Percentiles rank a stretch among this genome's conserved stretches.
These are phyloP conservation scores for Platorchestia sp. DNA, from an alignment of 1,140 invertebrate genomes.

Conservation along the genomic window DNA sequence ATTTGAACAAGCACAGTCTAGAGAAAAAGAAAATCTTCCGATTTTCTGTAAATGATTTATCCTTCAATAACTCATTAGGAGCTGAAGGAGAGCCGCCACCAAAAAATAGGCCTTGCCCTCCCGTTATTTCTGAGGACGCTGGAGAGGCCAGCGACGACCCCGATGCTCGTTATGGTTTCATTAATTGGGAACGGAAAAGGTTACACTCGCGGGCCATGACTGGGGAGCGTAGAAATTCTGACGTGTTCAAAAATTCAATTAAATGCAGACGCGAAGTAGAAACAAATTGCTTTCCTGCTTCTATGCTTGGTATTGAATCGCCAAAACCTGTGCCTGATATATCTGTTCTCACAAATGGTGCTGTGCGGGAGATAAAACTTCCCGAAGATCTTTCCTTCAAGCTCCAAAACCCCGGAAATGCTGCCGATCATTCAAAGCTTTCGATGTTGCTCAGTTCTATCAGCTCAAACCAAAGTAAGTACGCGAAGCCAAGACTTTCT, in stretches of 20 bases:
- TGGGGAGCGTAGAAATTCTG: background rate
- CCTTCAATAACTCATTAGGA: background rate
- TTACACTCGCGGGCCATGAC: background rate
- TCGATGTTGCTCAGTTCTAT: background rate
- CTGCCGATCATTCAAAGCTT: background rate
- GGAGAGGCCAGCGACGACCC: background rate
- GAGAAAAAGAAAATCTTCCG: slow-evolving; percentile 20
- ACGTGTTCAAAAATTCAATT: background rate
- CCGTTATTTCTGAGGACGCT: background rate
- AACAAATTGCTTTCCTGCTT: background rate
- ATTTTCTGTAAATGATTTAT: slow-evolving; percentile 37
- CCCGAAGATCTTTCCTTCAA: background rate
- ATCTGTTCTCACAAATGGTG: slow-evolving; percentile 20
- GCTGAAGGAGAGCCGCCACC: background rate
- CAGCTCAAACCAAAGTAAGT: background rate
- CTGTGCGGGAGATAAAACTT: slow-evolving; percentile 34
- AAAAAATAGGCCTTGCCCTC: background rate
- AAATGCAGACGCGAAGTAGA: background rate
- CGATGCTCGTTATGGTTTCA: slow-evolving; percentile 16
- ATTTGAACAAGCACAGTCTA: background rate
- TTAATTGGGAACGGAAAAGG: slow-evolving; percentile 19
- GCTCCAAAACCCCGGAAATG: background rate
- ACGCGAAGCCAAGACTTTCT: background rate
- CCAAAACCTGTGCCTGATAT: background rate
- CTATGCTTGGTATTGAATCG: background rate